Conservation (phyloP, 2,888 invertebrate genomes). For the Drepanosiphum platanoidis region DNA sequence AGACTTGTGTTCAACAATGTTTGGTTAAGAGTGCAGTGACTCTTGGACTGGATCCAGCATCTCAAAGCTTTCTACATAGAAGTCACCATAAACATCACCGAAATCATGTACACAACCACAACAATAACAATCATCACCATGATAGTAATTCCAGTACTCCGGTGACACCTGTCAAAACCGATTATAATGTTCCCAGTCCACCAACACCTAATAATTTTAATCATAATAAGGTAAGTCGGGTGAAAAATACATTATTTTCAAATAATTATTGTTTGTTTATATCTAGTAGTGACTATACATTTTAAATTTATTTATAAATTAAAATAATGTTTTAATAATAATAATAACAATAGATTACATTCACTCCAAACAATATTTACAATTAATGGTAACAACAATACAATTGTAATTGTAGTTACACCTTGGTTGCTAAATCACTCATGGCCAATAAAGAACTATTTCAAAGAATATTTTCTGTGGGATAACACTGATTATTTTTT, state of each 20-base stretch:
- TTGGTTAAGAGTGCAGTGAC: slow-evolving; percentile 54
- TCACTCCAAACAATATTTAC: no score
- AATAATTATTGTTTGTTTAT: no score
- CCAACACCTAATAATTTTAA: slow-evolving; percentile 58
- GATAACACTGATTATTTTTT: not conserved
- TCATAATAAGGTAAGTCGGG: slow-evolving; percentile 46
- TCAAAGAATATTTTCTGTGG: not conserved
- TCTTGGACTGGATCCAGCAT: slow-evolving; percentile 49
- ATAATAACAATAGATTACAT: no score
- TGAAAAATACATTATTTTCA: not conserved
- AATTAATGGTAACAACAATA: no score
- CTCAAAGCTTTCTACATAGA: slow-evolving; percentile 51
- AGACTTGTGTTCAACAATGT: slow-evolving; percentile 57
- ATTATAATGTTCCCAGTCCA: slow-evolving; percentile 49
- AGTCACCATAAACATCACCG: slow-evolving; percentile 57
- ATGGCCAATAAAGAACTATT: not conserved
- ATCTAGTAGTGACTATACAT: no score
- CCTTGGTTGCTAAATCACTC: no score
- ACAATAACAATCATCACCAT: slow-evolving; percentile 59
- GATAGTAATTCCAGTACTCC: slow-evolving; percentile 60
- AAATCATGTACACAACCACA: slow-evolving; percentile 56
- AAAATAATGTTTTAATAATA: no score
- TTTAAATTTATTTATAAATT: no score
- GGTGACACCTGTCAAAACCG: slow-evolving; percentile 55
- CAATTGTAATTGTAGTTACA: no score